Conservation (phyloP, 1,140 invertebrate species). For the Atopsyche davidsoni region DNA sequence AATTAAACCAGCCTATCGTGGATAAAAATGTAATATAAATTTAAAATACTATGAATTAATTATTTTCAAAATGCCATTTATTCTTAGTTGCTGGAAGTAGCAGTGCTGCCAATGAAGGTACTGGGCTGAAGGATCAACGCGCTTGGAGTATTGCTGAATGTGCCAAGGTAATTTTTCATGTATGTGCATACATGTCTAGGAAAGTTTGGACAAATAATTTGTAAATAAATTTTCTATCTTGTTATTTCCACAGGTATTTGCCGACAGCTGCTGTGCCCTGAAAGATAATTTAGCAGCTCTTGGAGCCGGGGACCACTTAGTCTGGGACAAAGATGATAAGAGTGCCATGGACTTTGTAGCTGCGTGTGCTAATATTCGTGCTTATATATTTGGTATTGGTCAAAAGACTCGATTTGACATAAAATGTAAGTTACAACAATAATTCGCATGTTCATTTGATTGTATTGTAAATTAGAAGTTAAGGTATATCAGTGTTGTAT, state of each 20-base stretch:
- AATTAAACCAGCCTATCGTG: too few species aligned
- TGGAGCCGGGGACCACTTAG: slow-evolving; percentile 63
- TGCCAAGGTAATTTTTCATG: slow-evolving; percentile 39
- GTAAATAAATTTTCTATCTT: too few species aligned
- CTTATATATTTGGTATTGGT: slow-evolving; percentile 85
- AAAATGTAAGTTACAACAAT: slow-evolving; percentile 89
- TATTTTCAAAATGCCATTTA: too few species aligned
- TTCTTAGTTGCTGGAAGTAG: slow-evolving; percentile 29
- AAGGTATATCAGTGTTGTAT: background rate
- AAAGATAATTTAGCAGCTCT: slow-evolving; percentile 56
- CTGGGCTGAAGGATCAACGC: slow-evolving; percentile 63
- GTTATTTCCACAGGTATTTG: slow-evolving; percentile 63
- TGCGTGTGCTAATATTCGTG: slow-evolving; percentile 88
- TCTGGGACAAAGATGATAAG: slow-evolving; percentile 98
- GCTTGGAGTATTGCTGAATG: slow-evolving; percentile 71
- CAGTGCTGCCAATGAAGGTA: slow-evolving; percentile 33
- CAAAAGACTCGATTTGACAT: slow-evolving; percentile 88
- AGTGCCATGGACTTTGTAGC: slow-evolving; percentile 94
- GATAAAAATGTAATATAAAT: background rate
- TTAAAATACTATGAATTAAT: background rate
- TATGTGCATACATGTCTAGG: background rate
- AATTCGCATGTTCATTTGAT: slow-evolving; percentile 18
- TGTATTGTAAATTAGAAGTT: too few species aligned
- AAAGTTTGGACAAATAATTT: background rate
- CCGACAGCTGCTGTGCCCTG: slow-evolving; percentile 61